Evolutionary conservation across 2,797 vertebrate genomes (phyloP), one percentile per base, ranked within the genome.

Genomic region (Labeo calbasu): DNA sequence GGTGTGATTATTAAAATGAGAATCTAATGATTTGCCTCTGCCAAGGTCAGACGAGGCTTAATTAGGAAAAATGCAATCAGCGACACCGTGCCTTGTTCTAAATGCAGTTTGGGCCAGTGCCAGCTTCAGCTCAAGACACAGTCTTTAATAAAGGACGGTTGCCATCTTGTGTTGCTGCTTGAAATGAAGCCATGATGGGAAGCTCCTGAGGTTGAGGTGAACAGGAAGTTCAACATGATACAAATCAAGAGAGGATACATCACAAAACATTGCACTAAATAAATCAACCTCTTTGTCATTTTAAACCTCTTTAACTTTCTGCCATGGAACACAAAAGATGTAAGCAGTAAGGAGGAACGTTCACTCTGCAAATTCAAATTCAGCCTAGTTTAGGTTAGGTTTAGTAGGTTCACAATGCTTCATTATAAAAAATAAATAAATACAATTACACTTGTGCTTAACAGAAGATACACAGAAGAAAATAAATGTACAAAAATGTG

Each of bases 1-100:
- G 94, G 91, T 93, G 93, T 92, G 92, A 93, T 94, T 92, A 93
- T 94, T 96, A 86, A 84, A 87, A 94, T 93, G 92, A 94, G 94
- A 95, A 95, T 85, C 94, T 95, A 96, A 96, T 96, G 94, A 95
- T 95, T 95, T 95, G 93, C 93, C 95, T 94, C 94, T 94, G 93
- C 93, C 94, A 93, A 95, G 95, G 94, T 95, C 95, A 96, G 95
- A 93, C 91, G 90, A 91, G 94, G 94, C 94, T 96, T 96, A 96
- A 96, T 96, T 94, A 95, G 95, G 90, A 95, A 93, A 94, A 92
- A 94, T 93, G 94, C 93, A 95, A 94, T 94, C 94, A 95, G 93
- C 94, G 92, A 93, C 94, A 85, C 86, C 83, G 83, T 55, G 79
- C 70, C 46, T 80, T 79, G n/a, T 36, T 72, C 87, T 93, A 92